These are phyloP conservation scores for Mactromeris polynyma DNA, from an alignment of 2,888 invertebrate genomes.

Conservation along the genomic window DNA sequence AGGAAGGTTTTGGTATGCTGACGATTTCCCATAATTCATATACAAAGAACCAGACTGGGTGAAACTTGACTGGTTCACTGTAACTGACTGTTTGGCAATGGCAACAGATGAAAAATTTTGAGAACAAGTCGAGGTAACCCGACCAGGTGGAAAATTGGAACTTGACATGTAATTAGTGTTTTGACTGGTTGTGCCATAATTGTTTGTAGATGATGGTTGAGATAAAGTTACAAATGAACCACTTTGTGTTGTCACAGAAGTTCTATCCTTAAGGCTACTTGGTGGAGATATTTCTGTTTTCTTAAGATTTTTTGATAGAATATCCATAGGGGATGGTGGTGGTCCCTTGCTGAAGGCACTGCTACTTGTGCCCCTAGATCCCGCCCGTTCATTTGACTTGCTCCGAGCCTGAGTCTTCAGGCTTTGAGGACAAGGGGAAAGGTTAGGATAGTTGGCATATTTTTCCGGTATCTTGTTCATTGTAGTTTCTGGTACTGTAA, in stretches of 20 bases:
- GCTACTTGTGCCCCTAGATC: background rate
- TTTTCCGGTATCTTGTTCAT: constrained; percentile 50
- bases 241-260: constrained; percentile 23
- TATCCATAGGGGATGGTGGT: constrained; percentile 62
- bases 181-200: background rate
- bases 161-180: too few relatives aligned
- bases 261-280: background rate
- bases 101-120: background rate
- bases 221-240: constrained; percentile 24
- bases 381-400: background rate
- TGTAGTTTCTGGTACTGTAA: background rate
- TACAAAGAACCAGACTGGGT: constrained; percentile 35
- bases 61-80: constrained; percentile 34
- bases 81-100: constrained; percentile 12
- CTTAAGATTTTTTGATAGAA: constrained; percentile 48
- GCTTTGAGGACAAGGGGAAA: constrained; percentile 9
- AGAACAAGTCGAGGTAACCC: constrained; percentile 5
- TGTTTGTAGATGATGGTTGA: constrained; percentile 10
- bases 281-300: constrained; percentile 57
- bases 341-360: constrained; percentile 49
- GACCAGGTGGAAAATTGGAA: background rate
- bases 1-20: constrained; percentile 20
- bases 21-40: constrained; percentile 22
- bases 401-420: constrained; percentile 24
- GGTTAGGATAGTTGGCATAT: constrained; percentile 54